phyloP scores from a whole-genome alignment of 2,113 vertebrate genomes.

The Anarrhichthys ocellatus region DNA sequence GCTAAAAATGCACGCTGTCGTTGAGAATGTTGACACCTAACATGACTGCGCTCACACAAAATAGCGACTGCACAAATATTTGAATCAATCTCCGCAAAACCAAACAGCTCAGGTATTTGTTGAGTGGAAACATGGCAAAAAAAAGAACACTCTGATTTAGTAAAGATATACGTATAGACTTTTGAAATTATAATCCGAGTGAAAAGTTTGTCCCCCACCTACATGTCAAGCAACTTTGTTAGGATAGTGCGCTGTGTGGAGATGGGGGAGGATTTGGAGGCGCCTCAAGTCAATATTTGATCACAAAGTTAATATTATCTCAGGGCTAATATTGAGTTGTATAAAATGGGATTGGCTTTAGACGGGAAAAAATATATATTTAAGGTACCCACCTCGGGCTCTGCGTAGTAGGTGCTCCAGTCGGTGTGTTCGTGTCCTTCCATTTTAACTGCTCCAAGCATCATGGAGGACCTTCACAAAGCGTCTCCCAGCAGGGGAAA shows the following conservation, averaged over 20 bases:
- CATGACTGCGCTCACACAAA: conserved; percentile 4
- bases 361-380: conserved; percentile 81
- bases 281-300: conserved; percentile 97
- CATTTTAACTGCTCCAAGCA: conserved; percentile 99
- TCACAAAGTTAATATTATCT: conserved; percentile 97
- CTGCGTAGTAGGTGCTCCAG: conserved; percentile 98
- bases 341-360: conserved; percentile 93
- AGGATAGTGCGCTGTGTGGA: conserved; percentile 88
- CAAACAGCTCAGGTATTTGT: conserved; percentile 66
- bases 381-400: conserved; percentile 94
- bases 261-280: conserved; percentile 97
- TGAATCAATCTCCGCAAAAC: conserved; percentile 53
- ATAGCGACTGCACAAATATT: conserved; percentile 59
- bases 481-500: conserved; percentile 83
- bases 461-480: conserved; percentile 92
- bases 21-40: conserved; percentile 7
- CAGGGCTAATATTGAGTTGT: conserved; percentile 94
- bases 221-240: conserved; percentile 92
- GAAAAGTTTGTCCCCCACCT: conserved; percentile 66
- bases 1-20: conserved; percentile 19
- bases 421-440: conserved; percentile 98
- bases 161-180: conserved; percentile 51
- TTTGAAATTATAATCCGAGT: conserved; percentile 66
- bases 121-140: conserved; percentile 38
- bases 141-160: conserved; percentile 43